Conservation (phyloP, 2,113 vertebrate species). For the Actinemys pallida region DNA sequence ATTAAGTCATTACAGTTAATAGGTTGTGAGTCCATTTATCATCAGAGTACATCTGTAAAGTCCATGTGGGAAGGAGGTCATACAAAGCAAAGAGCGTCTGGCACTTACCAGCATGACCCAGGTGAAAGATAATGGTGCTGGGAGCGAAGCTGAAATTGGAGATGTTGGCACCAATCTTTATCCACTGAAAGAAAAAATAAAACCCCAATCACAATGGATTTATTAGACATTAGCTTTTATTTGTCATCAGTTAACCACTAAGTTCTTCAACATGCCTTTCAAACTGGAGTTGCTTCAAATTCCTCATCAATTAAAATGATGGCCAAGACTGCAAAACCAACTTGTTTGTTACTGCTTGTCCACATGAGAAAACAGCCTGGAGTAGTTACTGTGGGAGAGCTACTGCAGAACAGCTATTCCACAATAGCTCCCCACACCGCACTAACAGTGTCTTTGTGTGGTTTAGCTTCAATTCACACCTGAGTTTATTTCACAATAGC, state of each 20-base stretch:
- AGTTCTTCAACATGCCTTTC: not conserved
- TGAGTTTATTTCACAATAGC: not conserved
- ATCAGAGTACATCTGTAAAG: constrained; percentile 59
- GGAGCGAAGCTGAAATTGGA: constrained; percentile 97
- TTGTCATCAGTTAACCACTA: not conserved
- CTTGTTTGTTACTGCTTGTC: not conserved
- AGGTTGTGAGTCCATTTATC: constrained; percentile 74
- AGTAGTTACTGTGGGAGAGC: not conserved
- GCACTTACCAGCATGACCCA: constrained; percentile 94
- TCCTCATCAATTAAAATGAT: not conserved
- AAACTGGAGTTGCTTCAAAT: not conserved
- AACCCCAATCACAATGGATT: not conserved
- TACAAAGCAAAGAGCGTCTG: constrained; percentile 67
- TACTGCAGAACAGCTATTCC: not conserved
- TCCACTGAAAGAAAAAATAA: constrained; percentile 84
- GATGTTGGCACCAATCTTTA: constrained; percentile 97
- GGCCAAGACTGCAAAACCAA: not conserved
- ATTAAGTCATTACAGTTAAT: constrained; percentile 86
- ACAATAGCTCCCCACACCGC: not conserved
- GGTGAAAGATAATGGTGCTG: constrained; percentile 94
- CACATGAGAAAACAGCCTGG: not conserved
- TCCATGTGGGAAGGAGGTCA: constrained; percentile 77
- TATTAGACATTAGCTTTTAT: not conserved
- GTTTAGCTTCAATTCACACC: not conserved
- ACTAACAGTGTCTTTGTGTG: not conserved